phyloP scores from a whole-genome alignment of 2,113 vertebrate genomes.

The Scartelaos histophorus region DNA sequence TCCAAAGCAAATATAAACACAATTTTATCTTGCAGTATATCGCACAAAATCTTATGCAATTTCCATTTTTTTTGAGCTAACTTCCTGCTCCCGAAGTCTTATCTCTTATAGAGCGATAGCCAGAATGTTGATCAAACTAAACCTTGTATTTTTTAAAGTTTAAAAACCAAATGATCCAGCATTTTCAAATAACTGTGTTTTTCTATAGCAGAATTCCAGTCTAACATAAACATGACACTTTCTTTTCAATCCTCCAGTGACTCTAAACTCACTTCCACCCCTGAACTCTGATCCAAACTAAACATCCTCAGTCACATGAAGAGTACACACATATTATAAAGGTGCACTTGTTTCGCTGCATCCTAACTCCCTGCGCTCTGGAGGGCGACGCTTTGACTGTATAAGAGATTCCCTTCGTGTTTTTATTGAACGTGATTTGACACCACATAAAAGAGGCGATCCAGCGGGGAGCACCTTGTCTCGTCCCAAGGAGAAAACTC shows the following conservation, averaged over 20 bases:
- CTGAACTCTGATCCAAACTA: slow-evolving; percentile 37
- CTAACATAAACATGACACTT: not conserved
- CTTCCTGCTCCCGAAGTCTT: too few species aligned
- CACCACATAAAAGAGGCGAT: slow-evolving; percentile 57
- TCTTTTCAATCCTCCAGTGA: slow-evolving; percentile 16
- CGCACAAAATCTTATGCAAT: too few species aligned
- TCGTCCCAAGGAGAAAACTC: slow-evolving; percentile 47
- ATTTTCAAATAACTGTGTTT: slow-evolving; percentile 1
- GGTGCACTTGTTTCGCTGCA: slow-evolving; percentile 14
- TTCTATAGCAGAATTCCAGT: not conserved
- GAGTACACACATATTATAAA: not conserved
- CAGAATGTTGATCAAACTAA: too few species aligned
- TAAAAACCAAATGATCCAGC: not conserved
- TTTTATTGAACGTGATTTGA: slow-evolving; percentile 54
- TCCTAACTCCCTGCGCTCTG: not conserved
- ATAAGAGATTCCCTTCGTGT: slow-evolving; percentile 35
- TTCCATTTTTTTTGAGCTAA: too few species aligned
- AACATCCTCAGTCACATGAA: slow-evolving; percentile 16
- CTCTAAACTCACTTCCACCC: slow-evolving; percentile 26
- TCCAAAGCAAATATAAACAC: too few species aligned
- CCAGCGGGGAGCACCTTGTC: slow-evolving; percentile 43
- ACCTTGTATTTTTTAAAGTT: too few species aligned
- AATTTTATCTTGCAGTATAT: too few species aligned
- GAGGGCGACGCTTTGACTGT: slow-evolving; percentile 8
- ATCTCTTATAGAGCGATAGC: too few species aligned